Conservation (phyloP, 2,113 vertebrate species). For the Phyllostomus discolor region DNA sequence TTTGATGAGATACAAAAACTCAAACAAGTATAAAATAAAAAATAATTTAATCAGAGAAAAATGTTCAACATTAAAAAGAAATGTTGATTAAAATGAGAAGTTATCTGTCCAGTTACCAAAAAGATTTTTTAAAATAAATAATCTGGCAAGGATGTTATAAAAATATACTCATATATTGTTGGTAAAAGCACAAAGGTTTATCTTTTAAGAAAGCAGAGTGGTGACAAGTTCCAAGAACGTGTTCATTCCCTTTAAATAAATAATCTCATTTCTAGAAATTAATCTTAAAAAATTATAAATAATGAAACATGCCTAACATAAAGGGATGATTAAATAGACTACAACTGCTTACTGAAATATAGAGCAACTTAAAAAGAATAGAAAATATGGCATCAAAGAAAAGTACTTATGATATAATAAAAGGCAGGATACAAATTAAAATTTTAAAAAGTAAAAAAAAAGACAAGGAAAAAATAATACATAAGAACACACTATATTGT, state of each 20-base stretch:
- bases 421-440: background rate
- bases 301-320: background rate
- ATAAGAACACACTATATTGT: background rate
- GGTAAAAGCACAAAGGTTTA: background rate
- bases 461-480: background rate
- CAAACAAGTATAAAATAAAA: conserved; percentile 29
- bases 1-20: conserved; percentile 25
- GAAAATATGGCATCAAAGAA: background rate
- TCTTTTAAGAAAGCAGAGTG: background rate
- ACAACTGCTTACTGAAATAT: background rate
- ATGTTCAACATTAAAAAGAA: conserved; percentile 30
- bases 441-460: background rate
- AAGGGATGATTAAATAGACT: background rate
- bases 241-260: background rate
- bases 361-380: conserved; percentile 35
- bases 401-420: background rate
- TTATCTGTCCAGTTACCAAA: background rate
- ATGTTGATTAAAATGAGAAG: conserved; percentile 19
- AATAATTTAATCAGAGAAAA: conserved; percentile 12
- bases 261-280: background rate
- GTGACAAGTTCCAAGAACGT: conserved; percentile 21
- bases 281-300: conserved; percentile 43
- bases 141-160: background rate
- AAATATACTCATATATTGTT: background rate
- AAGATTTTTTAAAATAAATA: background rate